Conservation (phyloP, 30 jellyfish, hydroid and myxozoan species). For the Pelagia noctiluca region DNA sequence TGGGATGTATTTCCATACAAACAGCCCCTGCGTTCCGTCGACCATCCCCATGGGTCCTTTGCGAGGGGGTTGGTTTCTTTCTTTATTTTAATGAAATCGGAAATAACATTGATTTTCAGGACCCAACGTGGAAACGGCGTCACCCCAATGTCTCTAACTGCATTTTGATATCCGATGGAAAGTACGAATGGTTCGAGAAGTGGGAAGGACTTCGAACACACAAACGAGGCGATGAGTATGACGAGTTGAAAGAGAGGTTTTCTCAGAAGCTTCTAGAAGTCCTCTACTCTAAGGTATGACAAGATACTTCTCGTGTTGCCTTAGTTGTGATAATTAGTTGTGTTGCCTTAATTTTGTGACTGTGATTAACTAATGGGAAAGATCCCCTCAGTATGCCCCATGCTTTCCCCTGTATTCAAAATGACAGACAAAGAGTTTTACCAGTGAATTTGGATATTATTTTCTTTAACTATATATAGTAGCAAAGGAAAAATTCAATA, state of each 20-base stretch:
- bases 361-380: too few species aligned
- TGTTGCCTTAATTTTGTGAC: too few species aligned
- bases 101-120: slow-evolving; percentile 64
- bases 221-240: slow-evolving; percentile 91
- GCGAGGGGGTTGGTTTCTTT: too few species aligned
- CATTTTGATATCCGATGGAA: slow-evolving; percentile 88
- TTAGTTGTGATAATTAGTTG: too few species aligned
- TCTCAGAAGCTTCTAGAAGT: slow-evolving; percentile 78
- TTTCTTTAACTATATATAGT: too few species aligned
- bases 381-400: too few species aligned
- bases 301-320: too few species aligned
- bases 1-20: too few species aligned
- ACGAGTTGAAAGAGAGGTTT: slow-evolving; percentile 76
- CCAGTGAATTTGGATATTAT: not conserved
- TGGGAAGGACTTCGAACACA: slow-evolving; percentile 87
- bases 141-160: slow-evolving; percentile 89
- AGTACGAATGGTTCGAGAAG: slow-evolving; percentile 91
- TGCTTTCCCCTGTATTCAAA: not conserved
- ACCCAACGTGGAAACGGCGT: slow-evolving; percentile 91
- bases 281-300: slow-evolving; percentile 82
- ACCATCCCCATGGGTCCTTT: too few species aligned
- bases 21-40: too few species aligned
- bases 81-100: too few species aligned
- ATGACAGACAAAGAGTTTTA: not conserved
- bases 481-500: too few species aligned